Conservation (phyloP, 1,140 invertebrate species). For the Drosophila hydei region DNA sequence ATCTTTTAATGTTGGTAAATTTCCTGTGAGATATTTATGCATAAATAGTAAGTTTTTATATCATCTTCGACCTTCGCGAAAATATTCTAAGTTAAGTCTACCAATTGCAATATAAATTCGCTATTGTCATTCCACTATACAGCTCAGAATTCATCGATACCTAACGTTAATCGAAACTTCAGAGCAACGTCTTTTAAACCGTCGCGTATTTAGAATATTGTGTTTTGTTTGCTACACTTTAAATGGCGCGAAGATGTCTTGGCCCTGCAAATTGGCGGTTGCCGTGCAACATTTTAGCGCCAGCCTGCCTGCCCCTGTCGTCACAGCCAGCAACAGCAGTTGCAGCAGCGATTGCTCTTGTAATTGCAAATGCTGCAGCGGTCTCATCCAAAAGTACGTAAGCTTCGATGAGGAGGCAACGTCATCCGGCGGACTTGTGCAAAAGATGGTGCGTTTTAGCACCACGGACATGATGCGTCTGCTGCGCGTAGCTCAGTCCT, state of each 20-base stretch:
- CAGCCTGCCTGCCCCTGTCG: constrained; percentile 11
- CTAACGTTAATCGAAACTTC: neutral
- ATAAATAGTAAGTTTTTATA: no score
- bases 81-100: no score
- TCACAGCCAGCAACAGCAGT: neutral
- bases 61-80: no score
- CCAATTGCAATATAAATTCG: neutral
- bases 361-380: constrained; percentile 48
- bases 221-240: neutral
- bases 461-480: constrained; percentile 42
- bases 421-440: constrained; percentile 30
- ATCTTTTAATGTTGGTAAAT: no score
- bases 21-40: no score
- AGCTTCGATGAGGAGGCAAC: constrained; percentile 14
- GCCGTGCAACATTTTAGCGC: constrained; percentile 38
- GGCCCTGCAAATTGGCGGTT: constrained; percentile 38
- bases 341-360: constrained; percentile 28
- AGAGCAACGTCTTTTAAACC: neutral
- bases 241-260: constrained; percentile 33
- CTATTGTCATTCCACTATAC: constrained; percentile 8
- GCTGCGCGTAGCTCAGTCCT: constrained; percentile 24
- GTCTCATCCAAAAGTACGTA: constrained; percentile 43
- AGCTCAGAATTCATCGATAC: neutral
- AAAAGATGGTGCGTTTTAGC: constrained; percentile 49
- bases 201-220: neutral